A percentile compares a stretch with the other conserved stretches of the same genome.
Conservation (phyloP, 2,113 vertebrate species). For the Oncorhynchus gorbuscha region DNA sequence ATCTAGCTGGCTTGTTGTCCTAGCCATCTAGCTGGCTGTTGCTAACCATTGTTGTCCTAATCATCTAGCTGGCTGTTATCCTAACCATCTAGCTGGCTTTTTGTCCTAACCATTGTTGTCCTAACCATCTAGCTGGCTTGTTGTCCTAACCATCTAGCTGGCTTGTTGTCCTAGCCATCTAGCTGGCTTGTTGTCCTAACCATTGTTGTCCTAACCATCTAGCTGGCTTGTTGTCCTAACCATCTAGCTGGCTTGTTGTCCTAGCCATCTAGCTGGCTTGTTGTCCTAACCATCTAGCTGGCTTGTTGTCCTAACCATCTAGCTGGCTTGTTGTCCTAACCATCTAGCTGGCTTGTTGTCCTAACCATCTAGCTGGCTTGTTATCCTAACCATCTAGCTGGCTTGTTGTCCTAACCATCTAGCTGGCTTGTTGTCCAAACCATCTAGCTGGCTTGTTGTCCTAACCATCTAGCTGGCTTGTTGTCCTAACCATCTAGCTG, state of each 20-base stretch:
- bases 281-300: not conserved
- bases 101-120: not conserved
- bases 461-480: not conserved
- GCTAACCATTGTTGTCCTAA: not conserved
- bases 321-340: not conserved
- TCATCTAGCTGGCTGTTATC: not conserved
- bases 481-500: not conserved
- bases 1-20: not conserved
- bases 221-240: not conserved
- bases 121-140: not conserved
- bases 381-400: not conserved
- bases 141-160: not conserved
- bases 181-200: not conserved
- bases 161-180: not conserved
- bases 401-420: not conserved
- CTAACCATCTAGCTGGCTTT: too few species aligned
- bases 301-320: not conserved
- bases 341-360: not conserved
- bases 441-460: not conserved
- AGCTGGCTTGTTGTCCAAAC: not conserved
- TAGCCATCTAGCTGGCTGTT: not conserved
- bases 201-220: not conserved
- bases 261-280: not conserved
- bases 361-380: too few species aligned
- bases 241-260: not conserved